These are phyloP conservation scores for Scortum barcoo DNA, from an alignment of 2,113 vertebrate species.

Conservation along the genomic window DNA sequence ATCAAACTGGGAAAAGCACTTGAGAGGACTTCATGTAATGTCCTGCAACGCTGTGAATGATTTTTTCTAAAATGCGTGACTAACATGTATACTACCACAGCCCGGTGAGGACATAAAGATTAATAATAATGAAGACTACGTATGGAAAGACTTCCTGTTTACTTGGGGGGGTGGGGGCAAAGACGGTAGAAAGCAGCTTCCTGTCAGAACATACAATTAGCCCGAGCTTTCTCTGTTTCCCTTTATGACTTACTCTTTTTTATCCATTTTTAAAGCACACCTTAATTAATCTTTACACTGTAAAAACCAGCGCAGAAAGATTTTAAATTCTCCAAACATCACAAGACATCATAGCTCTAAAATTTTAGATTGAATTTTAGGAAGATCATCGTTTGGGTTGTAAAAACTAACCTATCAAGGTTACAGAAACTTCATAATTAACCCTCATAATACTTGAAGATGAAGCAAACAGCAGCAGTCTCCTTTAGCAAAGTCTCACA, in stretches of 20 bases:
- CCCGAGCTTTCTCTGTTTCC: neutral
- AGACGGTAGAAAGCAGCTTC: neutral
- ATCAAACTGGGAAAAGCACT: constrained; percentile 44
- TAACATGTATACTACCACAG: neutral
- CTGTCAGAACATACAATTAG: neutral
- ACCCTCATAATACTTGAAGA: neutral
- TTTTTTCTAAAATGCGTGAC: constrained; percentile 3
- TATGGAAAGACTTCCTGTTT: constrained; percentile 10
- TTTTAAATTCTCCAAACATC: too few species aligned
- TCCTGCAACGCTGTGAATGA: neutral
- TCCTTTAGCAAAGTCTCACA: neutral
- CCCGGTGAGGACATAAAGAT: neutral
- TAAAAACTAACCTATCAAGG: too few species aligned
- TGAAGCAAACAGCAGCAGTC: neutral
- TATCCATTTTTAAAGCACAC: too few species aligned
- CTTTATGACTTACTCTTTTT: too few species aligned
- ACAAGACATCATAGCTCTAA: too few species aligned
- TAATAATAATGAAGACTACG: neutral
- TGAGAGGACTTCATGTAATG: constrained; percentile 36
- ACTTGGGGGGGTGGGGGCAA: too few species aligned
- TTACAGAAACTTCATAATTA: too few species aligned
- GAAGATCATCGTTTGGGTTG: too few species aligned
- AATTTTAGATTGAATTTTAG: too few species aligned
- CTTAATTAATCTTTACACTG: too few species aligned
- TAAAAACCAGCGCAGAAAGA: too few species aligned